Evolutionary conservation across 2,888 invertebrate species (phyloP).

Genomic region (Chelonus formosanus): DNA sequence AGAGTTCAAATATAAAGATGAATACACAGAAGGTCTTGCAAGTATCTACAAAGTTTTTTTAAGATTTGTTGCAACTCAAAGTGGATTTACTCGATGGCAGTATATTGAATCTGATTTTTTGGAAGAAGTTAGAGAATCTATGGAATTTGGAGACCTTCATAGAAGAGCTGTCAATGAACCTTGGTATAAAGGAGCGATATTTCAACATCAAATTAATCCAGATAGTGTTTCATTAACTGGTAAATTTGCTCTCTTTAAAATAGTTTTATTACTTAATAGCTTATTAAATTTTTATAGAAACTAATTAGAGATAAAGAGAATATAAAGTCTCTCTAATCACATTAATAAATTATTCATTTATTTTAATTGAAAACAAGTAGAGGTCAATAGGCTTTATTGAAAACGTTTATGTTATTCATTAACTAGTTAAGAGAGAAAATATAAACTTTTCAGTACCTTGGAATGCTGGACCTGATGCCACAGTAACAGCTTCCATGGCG

Average conservation of each 20-base stretch:
- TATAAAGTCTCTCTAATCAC: no score
- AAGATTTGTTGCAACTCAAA: slow-evolving; percentile 87
- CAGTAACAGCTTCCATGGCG: slow-evolving; percentile 84
- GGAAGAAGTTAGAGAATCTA: slow-evolving; percentile 37
- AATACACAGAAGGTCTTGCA: slow-evolving; percentile 69
- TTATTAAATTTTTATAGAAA: neutral
- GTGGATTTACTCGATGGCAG: slow-evolving; percentile 89
- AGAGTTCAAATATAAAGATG: slow-evolving; percentile 58
- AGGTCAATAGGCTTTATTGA: no score
- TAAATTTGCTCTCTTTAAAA: slow-evolving; percentile 31
- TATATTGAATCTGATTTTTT: slow-evolving; percentile 41
- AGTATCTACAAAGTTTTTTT: slow-evolving; percentile 77
- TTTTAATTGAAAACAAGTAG: no score
- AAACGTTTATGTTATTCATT: no score
- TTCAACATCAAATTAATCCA: slow-evolving; percentile 81
- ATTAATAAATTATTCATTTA: no score
- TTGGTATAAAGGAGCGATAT: slow-evolving; percentile 90
- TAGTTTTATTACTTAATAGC: neutral
- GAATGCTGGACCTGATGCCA: slow-evolving; percentile 67
- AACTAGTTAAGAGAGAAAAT: no score
- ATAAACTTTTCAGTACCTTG: slow-evolving; percentile 47
- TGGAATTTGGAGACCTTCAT: slow-evolving; percentile 81
- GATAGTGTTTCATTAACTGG: slow-evolving; percentile 66
- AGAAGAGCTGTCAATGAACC: slow-evolving; percentile 84
- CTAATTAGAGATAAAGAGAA: no score